These are phyloP conservation scores for Caenorhabditis sp. DNA, from an alignment of 2,888 invertebrate species.

Conservation along the genomic window DNA sequence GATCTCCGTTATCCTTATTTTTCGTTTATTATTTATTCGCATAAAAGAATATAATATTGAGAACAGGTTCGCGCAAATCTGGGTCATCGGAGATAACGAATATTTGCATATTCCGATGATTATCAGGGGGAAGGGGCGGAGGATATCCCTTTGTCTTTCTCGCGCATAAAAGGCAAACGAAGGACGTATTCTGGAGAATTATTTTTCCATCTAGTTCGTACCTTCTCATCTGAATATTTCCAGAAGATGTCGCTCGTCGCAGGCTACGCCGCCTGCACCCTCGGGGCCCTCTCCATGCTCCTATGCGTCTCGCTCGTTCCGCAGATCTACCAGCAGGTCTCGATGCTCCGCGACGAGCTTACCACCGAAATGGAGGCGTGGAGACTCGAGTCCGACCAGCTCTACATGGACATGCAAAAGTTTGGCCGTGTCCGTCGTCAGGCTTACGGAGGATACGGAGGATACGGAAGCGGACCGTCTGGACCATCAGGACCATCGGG, in stretches of 20 bases:
- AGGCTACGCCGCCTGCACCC: conserved; percentile 61
- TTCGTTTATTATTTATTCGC: background rate
- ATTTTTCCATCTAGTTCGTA: too few relatives aligned
- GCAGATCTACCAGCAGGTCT: conserved; percentile 62
- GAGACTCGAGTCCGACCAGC: conserved; percentile 58
- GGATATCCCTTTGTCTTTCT: conserved; percentile 1
- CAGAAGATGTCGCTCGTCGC: conserved; percentile 39
- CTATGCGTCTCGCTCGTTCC: conserved; percentile 61
- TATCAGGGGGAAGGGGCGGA: background rate
- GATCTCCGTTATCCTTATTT: background rate
- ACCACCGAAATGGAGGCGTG: conserved; percentile 70
- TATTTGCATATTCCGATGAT: conserved; percentile 22
- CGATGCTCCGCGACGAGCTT: conserved; percentile 64
- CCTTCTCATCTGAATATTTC: conserved; percentile 7
- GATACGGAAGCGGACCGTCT: conserved; percentile 50
- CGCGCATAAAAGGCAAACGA: too few relatives aligned
- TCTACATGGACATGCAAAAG: conserved; percentile 64
- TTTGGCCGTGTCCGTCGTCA: conserved; percentile 63
- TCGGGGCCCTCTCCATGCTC: conserved; percentile 60
- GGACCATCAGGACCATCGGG: conserved; percentile 39
- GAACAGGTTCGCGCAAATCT: conserved; percentile 3
- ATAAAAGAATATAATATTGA: background rate
- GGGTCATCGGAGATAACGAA: conserved; percentile 22
- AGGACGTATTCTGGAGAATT: too few relatives aligned
- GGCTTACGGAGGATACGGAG: conserved; percentile 66